Base-by-base conservation (phyloP, 2,888 invertebrate genomes). In the Tachystola acroxantha region DNA sequence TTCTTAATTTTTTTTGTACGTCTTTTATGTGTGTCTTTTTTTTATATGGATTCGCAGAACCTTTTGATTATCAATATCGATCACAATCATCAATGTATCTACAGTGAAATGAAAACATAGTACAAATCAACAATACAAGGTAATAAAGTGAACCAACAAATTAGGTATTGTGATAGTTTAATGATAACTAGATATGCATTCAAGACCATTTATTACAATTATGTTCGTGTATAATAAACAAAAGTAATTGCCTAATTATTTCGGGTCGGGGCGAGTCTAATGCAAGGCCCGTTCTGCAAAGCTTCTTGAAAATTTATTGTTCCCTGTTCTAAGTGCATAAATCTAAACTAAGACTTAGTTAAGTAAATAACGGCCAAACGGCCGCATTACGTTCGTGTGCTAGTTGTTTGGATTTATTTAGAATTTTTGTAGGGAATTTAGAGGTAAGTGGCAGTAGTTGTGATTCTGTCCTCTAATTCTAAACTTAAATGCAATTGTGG, bases 221-320 rank as follows among this genome's bases (percentile, higher is more conserved):
- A 66, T 56, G 53, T 67, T 69, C 51, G 64, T 55, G 59, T 60
- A 62, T 59, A 61, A 70, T 71, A 76, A 80, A 78, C 63, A 64
- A 71, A 73, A 67, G 66, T 75, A 80, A 82, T 79, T 70, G 65
- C 63, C 66, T 72, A 78, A 82, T 84, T 80, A 75, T 74, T 77
- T 71, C 64, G 67, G 68, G 67, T 52, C 58, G 53, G 50, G 46
- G 48, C 40, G 36, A 47, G 48, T 64, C 58, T 65, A 63, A 68
- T 68, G 60, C 58, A 67, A 66, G 50, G 57, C 46, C n/a, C 42
- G 54, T 57, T 60, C 57, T 58, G 63, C 60, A 61, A 67, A 70
- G 71, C 66, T 59, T 63, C 51, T 52, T 46, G 56, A 46, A 65
- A 73, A 81, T 81, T 77, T 77, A 78, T 72, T 36, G 68, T 64